Conservation (phyloP, 2,797 vertebrate species). For the Hemibagrus guttatus region DNA sequence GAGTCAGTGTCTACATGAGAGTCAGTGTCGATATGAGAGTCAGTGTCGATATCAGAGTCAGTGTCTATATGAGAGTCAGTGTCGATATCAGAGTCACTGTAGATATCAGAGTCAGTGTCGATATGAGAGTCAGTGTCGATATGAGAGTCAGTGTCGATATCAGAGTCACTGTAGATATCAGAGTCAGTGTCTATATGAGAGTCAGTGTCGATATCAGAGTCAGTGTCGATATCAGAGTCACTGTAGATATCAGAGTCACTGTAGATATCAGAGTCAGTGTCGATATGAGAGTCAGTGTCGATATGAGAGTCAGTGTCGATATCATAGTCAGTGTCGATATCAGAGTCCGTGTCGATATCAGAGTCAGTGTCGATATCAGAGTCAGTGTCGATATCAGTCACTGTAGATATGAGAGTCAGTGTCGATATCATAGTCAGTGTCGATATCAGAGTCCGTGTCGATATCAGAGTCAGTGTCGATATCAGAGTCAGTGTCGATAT, state of each 20-base stretch:
- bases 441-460: not conserved
- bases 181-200: not conserved
- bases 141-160: not conserved
- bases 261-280: not conserved
- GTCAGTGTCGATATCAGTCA: not conserved
- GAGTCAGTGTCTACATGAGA: not conserved
- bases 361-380: not conserved
- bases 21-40: not conserved
- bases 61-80: not conserved
- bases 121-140: not conserved
- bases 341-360: not conserved
- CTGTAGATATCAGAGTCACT: too few relatives aligned
- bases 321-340: not conserved
- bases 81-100: not conserved
- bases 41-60: not conserved
- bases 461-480: not conserved
- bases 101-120: not conserved
- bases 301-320: not conserved
- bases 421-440: not conserved
- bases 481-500: not conserved
- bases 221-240: not conserved
- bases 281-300: not conserved
- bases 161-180: not conserved
- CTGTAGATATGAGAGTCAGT: not conserved
- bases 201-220: not conserved